Evolutionary conservation across 1,140 invertebrate species (phyloP).

Genomic region (Lepidurus packardi): DNA sequence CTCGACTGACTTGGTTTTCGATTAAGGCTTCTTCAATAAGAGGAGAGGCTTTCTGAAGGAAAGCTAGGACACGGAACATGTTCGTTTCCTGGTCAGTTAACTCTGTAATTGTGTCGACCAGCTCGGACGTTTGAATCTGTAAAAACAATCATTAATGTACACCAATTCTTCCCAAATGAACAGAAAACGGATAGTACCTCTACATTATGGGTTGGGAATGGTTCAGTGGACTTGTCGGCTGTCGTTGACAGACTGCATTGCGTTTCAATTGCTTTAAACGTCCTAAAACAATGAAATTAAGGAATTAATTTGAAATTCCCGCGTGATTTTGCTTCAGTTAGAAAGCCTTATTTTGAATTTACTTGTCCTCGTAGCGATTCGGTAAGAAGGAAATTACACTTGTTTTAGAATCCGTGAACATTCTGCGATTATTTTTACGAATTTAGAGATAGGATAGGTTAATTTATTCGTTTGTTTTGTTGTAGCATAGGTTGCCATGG

Average conservation of each 20-base stretch:
- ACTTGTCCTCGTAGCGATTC: neutral
- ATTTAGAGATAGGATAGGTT: neutral
- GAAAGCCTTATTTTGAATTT: neutral
- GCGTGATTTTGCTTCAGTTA: neutral
- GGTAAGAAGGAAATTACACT: neutral
- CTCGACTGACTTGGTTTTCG: constrained; percentile 10
- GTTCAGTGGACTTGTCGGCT: neutral
- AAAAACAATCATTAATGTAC: neutral
- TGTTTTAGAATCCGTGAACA: neutral
- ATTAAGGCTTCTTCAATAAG: neutral
- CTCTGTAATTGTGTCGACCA: neutral
- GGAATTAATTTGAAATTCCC: neutral
- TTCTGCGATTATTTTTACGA: neutral
- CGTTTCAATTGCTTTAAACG: neutral
- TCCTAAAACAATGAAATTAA: neutral
- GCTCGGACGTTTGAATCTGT: neutral
- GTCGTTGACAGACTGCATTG: neutral
- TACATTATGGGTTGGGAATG: neutral
- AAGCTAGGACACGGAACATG: neutral
- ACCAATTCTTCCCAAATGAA: neutral
- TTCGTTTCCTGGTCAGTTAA: neutral
- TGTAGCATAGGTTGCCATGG: neutral
- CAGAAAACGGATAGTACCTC: neutral
- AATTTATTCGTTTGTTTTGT: neutral
- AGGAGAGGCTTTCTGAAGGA: neutral